Conservation (phyloP, 2,797 vertebrate species). For the Sternarchorhynchus goeldii region DNA sequence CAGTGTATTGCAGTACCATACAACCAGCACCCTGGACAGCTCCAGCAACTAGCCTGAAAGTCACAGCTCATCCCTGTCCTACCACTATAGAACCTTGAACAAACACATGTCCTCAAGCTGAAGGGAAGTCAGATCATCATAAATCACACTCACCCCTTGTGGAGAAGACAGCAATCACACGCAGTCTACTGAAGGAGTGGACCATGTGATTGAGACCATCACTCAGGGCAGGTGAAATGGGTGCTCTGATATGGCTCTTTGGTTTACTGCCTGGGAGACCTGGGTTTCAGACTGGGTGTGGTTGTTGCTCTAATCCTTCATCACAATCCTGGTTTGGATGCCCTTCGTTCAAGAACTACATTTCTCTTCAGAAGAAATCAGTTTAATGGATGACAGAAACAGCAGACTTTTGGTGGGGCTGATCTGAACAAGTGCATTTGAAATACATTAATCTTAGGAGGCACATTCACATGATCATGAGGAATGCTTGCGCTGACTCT, state of each 20-base stretch:
- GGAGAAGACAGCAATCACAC: no score
- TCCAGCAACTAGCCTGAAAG: not conserved
- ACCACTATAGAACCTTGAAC: no score
- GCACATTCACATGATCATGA: slow-evolving; percentile 13
- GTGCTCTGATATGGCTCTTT: no score
- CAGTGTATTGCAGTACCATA: not conserved
- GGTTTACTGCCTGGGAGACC: no score
- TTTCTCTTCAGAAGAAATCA: not conserved
- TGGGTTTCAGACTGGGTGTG: no score
- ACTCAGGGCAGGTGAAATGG: no score
- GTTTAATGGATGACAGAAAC: not conserved
- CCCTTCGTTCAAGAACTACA: not conserved
- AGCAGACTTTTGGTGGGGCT: not conserved
- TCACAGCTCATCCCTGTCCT: not conserved
- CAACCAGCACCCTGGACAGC: slow-evolving; percentile 48
- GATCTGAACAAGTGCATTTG: not conserved
- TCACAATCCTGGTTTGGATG: not conserved
- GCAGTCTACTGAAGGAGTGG: no score
- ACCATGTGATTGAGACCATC: no score
- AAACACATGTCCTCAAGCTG: not conserved
- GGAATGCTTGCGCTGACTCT: not conserved
- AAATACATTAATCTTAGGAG: not conserved
- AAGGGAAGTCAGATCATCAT: not conserved
- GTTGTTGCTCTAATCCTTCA: no score
- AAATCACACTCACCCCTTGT: not conserved